These are phyloP conservation scores for Montipora foliosa DNA, from an alignment of 64 coral and sea anemone genomes.

Conservation along the genomic window DNA sequence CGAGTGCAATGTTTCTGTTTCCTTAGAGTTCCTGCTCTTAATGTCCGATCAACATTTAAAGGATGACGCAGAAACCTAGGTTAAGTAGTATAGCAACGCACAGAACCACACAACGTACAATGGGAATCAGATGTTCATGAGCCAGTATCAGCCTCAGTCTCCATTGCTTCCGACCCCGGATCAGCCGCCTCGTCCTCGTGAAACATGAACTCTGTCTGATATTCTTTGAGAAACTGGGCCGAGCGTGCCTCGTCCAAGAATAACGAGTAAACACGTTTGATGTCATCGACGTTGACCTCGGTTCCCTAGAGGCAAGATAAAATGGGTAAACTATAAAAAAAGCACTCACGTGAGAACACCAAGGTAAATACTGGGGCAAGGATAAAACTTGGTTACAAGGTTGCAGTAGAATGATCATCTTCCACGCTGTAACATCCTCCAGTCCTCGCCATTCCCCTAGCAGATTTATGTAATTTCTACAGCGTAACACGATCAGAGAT, in stretches of 20 bases:
- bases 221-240: conserved; percentile 96
- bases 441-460: no score
- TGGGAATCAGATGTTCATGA: conserved; percentile 13
- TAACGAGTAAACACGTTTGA: conserved; percentile 92
- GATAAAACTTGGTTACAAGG: no score
- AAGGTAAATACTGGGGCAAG: no score
- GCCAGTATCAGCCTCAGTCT: conserved; percentile 67
- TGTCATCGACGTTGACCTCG: conserved; percentile 94
- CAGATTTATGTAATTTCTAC: no score
- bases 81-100: not conserved
- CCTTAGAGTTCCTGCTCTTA: not conserved
- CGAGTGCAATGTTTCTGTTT: not conserved
- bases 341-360: no score
- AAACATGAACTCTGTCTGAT: conserved; percentile 98
- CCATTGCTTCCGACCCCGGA: conserved; percentile 84
- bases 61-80: not conserved
- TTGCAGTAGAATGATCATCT: no score
- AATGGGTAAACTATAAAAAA: no score
- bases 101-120: not conserved
- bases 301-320: conserved; percentile 66
- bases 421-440: no score
- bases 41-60: not conserved
- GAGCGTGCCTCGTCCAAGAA: conserved; percentile 97
- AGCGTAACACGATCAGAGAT: no score
- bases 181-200: conserved; percentile 87